These are phyloP conservation scores for Dendrolimus pini DNA, from an alignment of 2,888 invertebrate species.

Conservation along the genomic window DNA sequence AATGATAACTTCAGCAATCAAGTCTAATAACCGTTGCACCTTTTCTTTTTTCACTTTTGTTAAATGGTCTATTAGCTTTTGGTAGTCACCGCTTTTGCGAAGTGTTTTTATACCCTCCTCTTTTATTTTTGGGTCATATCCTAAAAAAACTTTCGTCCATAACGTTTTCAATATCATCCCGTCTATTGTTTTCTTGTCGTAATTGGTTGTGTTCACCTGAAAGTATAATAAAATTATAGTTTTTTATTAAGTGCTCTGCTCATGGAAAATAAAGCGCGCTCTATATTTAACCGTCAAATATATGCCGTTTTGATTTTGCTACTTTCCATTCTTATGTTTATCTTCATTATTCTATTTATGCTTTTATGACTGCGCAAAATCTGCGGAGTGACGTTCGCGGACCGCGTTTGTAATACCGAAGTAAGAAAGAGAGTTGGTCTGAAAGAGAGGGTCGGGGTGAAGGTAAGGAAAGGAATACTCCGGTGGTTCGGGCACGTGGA, in stretches of 20 bases:
- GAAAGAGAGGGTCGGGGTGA: too few relatives aligned
- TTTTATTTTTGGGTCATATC: constrained; percentile 40
- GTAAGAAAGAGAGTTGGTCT: too few relatives aligned
- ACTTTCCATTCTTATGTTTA: background rate
- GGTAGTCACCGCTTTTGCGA: constrained; percentile 42
- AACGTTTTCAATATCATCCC: constrained; percentile 54
- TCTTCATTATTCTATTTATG: too few relatives aligned
- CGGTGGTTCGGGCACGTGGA: too few relatives aligned
- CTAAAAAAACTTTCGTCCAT: constrained; percentile 54
- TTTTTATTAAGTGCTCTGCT: background rate
- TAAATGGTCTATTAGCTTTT: constrained; percentile 40
- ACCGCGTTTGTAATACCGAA: too few relatives aligned
- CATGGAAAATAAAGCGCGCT: background rate
- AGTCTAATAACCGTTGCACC: constrained; percentile 36
- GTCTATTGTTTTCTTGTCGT: constrained; percentile 47
- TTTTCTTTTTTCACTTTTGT: constrained; percentile 45
- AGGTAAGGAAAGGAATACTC: too few relatives aligned
- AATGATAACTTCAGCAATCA: constrained; percentile 48
- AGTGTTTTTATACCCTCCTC: constrained; percentile 46
- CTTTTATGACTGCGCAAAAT: too few relatives aligned
- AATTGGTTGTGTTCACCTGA: constrained; percentile 29
- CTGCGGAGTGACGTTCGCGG: too few relatives aligned
- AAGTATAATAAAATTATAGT: constrained; percentile 12
- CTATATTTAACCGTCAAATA: background rate
- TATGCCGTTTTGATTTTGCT: background rate